Conservation (phyloP, 2,888 invertebrate species). For the Parelbella ahira region DNA sequence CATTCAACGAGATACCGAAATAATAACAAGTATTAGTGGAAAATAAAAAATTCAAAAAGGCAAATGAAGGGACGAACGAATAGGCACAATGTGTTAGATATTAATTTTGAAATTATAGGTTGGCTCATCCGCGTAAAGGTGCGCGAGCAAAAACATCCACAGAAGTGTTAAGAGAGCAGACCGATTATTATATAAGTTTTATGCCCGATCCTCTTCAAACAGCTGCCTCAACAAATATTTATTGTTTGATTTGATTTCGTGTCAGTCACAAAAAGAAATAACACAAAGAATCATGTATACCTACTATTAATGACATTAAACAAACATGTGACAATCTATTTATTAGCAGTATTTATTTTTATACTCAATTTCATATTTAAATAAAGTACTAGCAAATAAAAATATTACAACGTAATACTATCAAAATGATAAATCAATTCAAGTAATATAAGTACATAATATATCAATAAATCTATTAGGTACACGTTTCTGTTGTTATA, state of each 20-base stretch:
- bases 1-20: constrained; percentile 2
- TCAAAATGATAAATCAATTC: no score
- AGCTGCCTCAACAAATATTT: constrained; percentile 78
- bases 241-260: constrained; percentile 52
- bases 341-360: no score
- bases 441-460: no score
- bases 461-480: no score
- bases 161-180: constrained; percentile 76
- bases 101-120: constrained; percentile 77
- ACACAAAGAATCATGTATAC: no score
- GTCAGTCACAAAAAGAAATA: constrained; percentile 9
- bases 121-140: constrained; percentile 60
- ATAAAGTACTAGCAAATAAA: no score
- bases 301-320: no score
- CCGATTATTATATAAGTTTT: constrained; percentile 71
- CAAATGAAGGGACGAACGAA: constrained; percentile 52
- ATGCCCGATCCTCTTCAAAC: constrained; percentile 62
- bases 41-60: constrained; percentile 59
- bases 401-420: no score
- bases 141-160: constrained; percentile 68
- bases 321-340: no score
- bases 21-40: constrained; percentile 8
- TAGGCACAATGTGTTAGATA: constrained; percentile 74
- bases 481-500: no score
- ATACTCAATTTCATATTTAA: no score